Evolutionary conservation across 2,888 invertebrate genomes (phyloP).

Genomic region (Ceramica pisi): DNA sequence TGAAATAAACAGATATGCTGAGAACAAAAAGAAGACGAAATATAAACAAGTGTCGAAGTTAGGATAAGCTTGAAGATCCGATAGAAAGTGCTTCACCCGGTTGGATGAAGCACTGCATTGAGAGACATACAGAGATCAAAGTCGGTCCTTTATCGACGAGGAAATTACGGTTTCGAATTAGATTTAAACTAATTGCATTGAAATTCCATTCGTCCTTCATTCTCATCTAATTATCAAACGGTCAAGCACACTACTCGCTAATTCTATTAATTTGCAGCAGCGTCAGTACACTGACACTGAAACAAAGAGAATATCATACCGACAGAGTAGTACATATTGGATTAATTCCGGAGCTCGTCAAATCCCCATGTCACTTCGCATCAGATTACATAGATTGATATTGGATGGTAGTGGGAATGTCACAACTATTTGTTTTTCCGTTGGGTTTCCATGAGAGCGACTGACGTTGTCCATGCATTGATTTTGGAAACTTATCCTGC

Average conservation of each 20-base stretch:
- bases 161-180: slow-evolving; percentile 39
- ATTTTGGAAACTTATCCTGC: not conserved
- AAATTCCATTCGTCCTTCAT: slow-evolving; percentile 36
- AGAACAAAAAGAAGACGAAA: slow-evolving; percentile 3
- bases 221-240: slow-evolving; percentile 44
- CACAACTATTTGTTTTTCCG: slow-evolving; percentile 46
- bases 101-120: slow-evolving; percentile 12
- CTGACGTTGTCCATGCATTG: slow-evolving; percentile 6
- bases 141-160: not conserved
- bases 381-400: slow-evolving; percentile 59
- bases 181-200: slow-evolving; percentile 26
- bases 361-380: slow-evolving; percentile 54
- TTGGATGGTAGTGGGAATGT: slow-evolving; percentile 40
- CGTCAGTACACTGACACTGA: slow-evolving; percentile 42
- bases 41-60: not conserved
- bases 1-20: slow-evolving; percentile 18
- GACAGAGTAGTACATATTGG: slow-evolving; percentile 51
- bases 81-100: slow-evolving; percentile 3
- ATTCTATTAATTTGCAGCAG: slow-evolving; percentile 45
- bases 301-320: slow-evolving; percentile 49
- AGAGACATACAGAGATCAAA: slow-evolving; percentile 36
- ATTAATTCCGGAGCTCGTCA: slow-evolving; percentile 56
- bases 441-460: slow-evolving; percentile 14
- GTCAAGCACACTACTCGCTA: slow-evolving; percentile 44
- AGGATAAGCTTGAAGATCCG: not conserved